These are phyloP conservation scores for Ciconia nigra DNA, from an alignment of 2,797 vertebrate species.

Conservation along the genomic window DNA sequence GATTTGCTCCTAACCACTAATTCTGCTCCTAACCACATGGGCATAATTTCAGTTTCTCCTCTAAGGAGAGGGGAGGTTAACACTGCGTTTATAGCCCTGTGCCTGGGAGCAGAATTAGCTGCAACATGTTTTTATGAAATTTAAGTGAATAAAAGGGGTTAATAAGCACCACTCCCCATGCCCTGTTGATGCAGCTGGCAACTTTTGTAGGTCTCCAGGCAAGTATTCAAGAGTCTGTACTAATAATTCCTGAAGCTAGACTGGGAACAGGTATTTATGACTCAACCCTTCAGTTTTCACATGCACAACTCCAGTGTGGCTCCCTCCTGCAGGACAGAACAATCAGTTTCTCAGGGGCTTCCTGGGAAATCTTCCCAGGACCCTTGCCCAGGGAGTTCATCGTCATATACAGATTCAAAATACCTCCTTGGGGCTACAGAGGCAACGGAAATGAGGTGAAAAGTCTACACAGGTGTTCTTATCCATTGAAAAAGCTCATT, in stretches of 20 bases:
- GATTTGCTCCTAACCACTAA: not conserved
- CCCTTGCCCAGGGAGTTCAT: not conserved
- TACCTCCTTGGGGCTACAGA: not conserved
- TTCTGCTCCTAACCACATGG: not conserved
- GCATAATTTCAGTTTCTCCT: not conserved
- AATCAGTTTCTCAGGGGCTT: not conserved
- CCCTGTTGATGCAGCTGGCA: not conserved
- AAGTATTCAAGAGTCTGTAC: not conserved
- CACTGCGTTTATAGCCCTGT: not conserved
- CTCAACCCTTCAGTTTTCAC: not conserved
- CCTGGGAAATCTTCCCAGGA: not conserved
- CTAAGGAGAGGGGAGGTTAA: not conserved
- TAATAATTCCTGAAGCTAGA: not conserved
- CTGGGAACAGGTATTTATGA: not conserved
- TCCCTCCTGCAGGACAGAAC: not conserved
- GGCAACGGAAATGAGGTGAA: not conserved
- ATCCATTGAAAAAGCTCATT: slow-evolving; percentile 66
- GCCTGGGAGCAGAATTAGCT: not conserved
- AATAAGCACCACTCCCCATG: not conserved
- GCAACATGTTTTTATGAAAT: not conserved
- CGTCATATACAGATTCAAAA: not conserved
- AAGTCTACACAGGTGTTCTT: slow-evolving; percentile 48
- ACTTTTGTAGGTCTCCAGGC: not conserved
- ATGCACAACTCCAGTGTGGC: accelerated
- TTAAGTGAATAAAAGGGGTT: not conserved